These are phyloP conservation scores for Cynodonichthys magdalenae DNA, from an alignment of 2,797 vertebrate genomes.

Conservation along the genomic window DNA sequence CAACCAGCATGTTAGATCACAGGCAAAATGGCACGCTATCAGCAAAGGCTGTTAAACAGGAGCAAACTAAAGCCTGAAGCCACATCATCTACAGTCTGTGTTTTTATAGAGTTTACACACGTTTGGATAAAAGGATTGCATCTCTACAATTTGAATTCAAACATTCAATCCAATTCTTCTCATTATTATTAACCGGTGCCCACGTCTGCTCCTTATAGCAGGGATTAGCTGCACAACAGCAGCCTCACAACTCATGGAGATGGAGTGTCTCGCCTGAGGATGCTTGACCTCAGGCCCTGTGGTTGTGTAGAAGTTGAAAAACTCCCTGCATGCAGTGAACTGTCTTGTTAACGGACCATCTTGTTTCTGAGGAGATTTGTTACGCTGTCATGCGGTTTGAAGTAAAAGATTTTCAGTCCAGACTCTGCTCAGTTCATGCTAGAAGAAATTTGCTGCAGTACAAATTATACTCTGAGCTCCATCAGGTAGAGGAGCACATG, in stretches of 20 bases:
- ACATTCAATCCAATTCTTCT: not conserved
- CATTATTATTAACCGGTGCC: constrained; percentile 2
- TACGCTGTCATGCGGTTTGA: not conserved
- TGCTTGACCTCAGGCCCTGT: constrained; percentile 8
- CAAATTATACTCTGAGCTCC: constrained; percentile 8
- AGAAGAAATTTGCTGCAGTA: constrained; percentile 1
- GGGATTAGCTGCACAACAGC: constrained; percentile 28
- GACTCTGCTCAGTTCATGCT: not conserved
- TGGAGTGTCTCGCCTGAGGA: constrained; percentile 21
- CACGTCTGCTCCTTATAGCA: constrained; percentile 24
- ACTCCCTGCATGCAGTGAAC: not conserved
- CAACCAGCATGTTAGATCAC: constrained; percentile 47
- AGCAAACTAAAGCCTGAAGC: constrained; percentile 40
- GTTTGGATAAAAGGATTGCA: constrained; percentile 7
- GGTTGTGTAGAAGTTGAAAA: constrained; percentile 19
- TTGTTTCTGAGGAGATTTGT: not conserved
- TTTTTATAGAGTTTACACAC: constrained; percentile 36
- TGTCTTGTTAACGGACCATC: not conserved
- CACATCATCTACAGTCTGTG: constrained; percentile 20
- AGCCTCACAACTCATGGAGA: constrained; percentile 16
- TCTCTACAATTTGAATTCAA: constrained; percentile 10
- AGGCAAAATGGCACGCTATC: constrained; percentile 44
- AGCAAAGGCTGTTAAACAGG: constrained; percentile 40
- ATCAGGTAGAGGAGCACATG: not conserved
- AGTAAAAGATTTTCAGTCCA: not conserved